Conservation (phyloP, 1,140 invertebrate genomes). For the Drosophila nikananu region DNA sequence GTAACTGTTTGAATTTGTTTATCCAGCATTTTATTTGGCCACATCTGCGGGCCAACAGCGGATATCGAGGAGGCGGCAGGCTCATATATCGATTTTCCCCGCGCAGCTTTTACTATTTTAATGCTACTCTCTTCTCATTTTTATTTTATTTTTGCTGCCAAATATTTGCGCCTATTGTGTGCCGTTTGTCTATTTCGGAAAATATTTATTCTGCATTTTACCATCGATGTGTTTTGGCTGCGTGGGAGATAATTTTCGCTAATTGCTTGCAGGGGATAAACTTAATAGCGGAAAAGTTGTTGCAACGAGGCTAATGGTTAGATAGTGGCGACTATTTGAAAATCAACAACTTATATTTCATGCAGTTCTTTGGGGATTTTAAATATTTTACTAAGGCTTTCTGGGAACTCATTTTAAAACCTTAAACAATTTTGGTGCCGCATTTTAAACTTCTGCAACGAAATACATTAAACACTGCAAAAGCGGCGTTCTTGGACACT, state of each 20-base stretch:
- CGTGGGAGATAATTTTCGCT: slow-evolving; percentile 24
- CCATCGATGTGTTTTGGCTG: slow-evolving; percentile 13
- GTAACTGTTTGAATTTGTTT: slow-evolving; percentile 52
- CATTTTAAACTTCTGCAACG: background rate
- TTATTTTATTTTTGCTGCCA: slow-evolving; percentile 13
- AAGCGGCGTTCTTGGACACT: background rate
- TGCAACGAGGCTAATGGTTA: background rate
- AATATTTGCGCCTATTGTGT: slow-evolving; percentile 41
- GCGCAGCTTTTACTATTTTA: slow-evolving; percentile 21
- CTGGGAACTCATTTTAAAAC: background rate
- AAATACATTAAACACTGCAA: background rate
- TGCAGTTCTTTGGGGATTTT: background rate
- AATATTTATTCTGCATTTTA: slow-evolving; percentile 45
- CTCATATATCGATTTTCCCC: slow-evolving; percentile 41
- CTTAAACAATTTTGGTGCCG: background rate
- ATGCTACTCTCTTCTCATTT: background rate
- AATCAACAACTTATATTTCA: slow-evolving; percentile 1
- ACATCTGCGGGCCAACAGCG: slow-evolving; percentile 14
- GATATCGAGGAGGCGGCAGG: slow-evolving; percentile 2
- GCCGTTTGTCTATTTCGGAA: slow-evolving; percentile 20
- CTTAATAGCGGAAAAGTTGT: background rate
- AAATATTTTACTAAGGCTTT: background rate
- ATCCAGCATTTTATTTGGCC: slow-evolving; percentile 49
- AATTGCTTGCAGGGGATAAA: slow-evolving; percentile 29
- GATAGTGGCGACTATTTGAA: slow-evolving; percentile 4